Base-by-base conservation (phyloP, 1,140 invertebrate genomes). In the Elymnias hypermnestra region DNA sequence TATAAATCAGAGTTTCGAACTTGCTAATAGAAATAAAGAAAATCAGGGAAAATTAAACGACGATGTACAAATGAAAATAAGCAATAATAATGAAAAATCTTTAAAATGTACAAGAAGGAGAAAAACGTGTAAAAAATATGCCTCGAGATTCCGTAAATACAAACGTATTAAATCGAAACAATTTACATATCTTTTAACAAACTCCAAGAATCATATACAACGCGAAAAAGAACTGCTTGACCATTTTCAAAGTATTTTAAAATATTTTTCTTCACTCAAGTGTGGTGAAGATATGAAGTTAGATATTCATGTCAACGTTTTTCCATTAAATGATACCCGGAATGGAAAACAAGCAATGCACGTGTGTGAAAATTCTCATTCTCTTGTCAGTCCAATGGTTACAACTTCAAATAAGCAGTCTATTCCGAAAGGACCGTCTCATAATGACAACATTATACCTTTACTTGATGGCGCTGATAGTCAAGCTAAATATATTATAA, bases 381-480 rank as follows among this genome's bases (percentile, higher is more conserved):
- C 18, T 10, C 33, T 5, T 13, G 19, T 36, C 8, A 21, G 9
- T 2, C 2, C 18, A 19, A 23, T 9, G 29, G 2, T 13, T 8
- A 9, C 23, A 38, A 40, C 28, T 12, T 15, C 12, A 33, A 6
- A 5, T 51, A 17, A 36, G 5, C 2, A 3, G 14, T 8, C 17
- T 13, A 13, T 7, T 5, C 9, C 6, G 14, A 21, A 39, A 8
- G 15, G 10, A 0, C 18, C 28, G n/a, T 36, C 21, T 42, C 15
- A 33, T 23, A 23, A 41, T 23, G 49, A 55, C 10, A 63, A 67
- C 44, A 62, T 78, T 19, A 71, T 82, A 39, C 53, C 74, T 4
- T 28, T 81, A 44, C 58, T 77, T 3, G 73, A 81, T 46, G 52
- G 66, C 26, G 53, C 70, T 29, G 48, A 39, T 2, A 77, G 67